Evolutionary conservation across 2,888 invertebrate genomes (phyloP), one percentile per base, ranked within the genome.

Genomic region (Ichneumon xanthorius): DNA sequence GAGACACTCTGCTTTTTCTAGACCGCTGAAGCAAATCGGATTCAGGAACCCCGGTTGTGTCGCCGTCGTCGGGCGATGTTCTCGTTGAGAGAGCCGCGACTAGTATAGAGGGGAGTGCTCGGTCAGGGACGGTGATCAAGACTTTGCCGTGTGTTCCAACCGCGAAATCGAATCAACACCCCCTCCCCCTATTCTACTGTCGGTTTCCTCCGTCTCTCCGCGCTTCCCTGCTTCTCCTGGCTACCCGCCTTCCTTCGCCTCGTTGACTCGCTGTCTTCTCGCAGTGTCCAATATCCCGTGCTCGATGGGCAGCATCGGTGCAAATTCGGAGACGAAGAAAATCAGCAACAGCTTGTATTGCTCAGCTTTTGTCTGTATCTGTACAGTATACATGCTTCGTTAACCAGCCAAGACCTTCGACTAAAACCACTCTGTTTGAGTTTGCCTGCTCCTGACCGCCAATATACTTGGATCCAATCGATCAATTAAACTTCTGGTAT

Each of bases 21-120:
- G 88, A 83, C 89, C 92, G 91, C 78, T 91, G 92, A 92, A 91
- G 90, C 92, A 89, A 88, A 81, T 76, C 67, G 77, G 58, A 77
- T 53, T 61, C 50, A 14, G 50, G 40, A 76, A 30, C 63, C 79
- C 37, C 48, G 61, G 58, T 9, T 33, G 70, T 45, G 80, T 58
- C 67, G 16, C 63, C 78, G 71, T 50, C 48, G 75, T 63, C 30
- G 78, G 67, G 65, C 77, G 9, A 26, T 67, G 76, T 72, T 67
- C 61, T 55, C 37, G 81, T 72, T 22, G 79, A 75, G 63, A 82
- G 77, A 70, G 65, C 30, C 61, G 30, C 65, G 50, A 78, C 72
- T 22, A 26, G 50, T 19, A 19, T 33, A 45, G 48, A 61, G 26
- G 33, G 55, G 75, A 79, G 78, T 78, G 81, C 84, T 81, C 75